Base-by-base conservation (phyloP, 2,888 invertebrate species). In the Gymnocheta viridis region DNA sequence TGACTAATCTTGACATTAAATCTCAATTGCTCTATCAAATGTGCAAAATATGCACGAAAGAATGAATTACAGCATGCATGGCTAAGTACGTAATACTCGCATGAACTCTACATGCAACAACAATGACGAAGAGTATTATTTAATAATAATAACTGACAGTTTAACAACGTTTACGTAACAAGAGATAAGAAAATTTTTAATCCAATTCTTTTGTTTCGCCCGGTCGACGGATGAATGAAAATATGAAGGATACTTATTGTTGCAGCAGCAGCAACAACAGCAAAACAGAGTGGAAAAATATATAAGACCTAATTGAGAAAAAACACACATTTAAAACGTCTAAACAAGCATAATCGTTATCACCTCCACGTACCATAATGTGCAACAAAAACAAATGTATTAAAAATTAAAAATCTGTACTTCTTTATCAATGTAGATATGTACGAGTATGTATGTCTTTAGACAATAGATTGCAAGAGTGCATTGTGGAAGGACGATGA, bases 331-430 rank as follows among this genome's bases (percentile, higher is more conserved):
- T 32, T 56, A 74, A 85, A 86, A 85, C 54, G 77, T 85, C 79
- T 77, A 83, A 87, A 86, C 81, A 85, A 85, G 87, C 85, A 84
- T 87, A 86, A 87, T 85, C 86, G 86, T 85, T 86, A 87, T 87
- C 87, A 87, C 87, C 87, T 87, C 86, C 86, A 86, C 86, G 85
- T 85, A 82, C 82, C 81, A 86, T 86, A 85, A 81, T 66, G n/a
- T n/a, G 51, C 4, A 17, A 17, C 2, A n/a, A 9, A 19, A 35
- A 51, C 0, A 22, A 35, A 19, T n/a, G n/a, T n/a, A n/a, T 0
- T 3, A 14, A n/a, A 2, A 10, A 78, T 67, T 60, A 54, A 14
- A 60, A 54, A 35, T 62, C 32, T 67, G 9, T 19, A 19, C 44
- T 44, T 41, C 44, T 44, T 29, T 27, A 51, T 35, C 29, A 17